Conservation (phyloP, 2,113 vertebrate species). For the Saguinus midas region DNA sequence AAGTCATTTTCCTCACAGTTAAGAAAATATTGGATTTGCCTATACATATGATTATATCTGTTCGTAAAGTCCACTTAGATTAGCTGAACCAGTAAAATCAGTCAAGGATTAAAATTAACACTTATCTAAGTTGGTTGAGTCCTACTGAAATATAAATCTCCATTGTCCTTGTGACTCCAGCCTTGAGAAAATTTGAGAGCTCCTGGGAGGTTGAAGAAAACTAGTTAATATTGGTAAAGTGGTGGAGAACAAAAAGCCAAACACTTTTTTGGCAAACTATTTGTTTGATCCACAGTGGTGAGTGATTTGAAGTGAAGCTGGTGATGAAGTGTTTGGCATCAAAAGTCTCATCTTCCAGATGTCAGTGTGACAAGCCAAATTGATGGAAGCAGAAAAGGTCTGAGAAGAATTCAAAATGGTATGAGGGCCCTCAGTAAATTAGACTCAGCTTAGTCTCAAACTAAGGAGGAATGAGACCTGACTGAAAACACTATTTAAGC, state of each 20-base stretch:
- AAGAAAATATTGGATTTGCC: not conserved
- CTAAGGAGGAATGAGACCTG: not conserved
- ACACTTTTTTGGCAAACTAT: not conserved
- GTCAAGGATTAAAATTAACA: not conserved
- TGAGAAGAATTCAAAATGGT: not conserved
- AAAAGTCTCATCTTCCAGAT: not conserved
- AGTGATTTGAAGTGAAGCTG: not conserved
- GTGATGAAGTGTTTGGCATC: not conserved
- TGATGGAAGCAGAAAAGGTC: not conserved
- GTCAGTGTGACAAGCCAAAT: slow-evolving; percentile 22
- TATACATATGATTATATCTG: not conserved
- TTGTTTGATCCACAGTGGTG: not conserved
- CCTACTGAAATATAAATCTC: not conserved
- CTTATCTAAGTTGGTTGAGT: not conserved
- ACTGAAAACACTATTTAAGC: not conserved
- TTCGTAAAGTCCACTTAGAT: not conserved
- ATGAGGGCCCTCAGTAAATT: not conserved
- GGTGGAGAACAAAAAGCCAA: not conserved
- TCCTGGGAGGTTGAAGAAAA: not conserved
- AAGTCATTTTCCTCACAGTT: not conserved
- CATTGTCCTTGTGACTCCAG: not conserved
- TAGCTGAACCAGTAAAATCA: not conserved
- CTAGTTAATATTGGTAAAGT: not conserved
- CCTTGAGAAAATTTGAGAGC: not conserved
- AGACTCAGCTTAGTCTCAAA: not conserved